Conservation (phyloP, 2,113 vertebrate species). For the Melanostigma gelatinosum region DNA sequence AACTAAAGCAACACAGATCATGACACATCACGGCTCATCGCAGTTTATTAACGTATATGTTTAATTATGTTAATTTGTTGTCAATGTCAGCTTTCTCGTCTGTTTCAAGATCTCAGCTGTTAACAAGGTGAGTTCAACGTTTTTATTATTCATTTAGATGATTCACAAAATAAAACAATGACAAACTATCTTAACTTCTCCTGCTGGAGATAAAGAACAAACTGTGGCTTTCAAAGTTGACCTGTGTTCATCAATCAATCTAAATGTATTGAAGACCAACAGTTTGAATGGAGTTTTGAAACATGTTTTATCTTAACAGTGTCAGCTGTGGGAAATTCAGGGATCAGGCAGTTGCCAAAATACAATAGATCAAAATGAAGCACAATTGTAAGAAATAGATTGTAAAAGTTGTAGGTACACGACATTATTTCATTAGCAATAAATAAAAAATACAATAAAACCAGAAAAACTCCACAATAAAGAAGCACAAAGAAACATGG, state of each 20-base stretch:
- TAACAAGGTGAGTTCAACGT: too few species aligned
- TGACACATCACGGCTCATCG: too few species aligned
- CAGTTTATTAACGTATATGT: too few species aligned
- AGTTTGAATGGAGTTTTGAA: neutral
- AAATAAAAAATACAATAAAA: conserved; percentile 32
- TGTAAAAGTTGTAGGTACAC: neutral
- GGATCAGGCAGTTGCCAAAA: neutral
- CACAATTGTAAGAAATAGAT: neutral
- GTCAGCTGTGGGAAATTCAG: neutral
- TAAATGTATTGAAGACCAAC: neutral
- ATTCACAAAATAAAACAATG: too few species aligned
- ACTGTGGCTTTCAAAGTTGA: neutral
- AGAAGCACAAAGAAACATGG: neutral
- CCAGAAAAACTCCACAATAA: neutral
- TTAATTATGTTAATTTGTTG: too few species aligned
- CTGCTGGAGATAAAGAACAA: neutral
- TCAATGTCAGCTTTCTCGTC: too few species aligned
- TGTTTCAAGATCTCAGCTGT: too few species aligned
- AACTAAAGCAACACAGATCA: too few species aligned
- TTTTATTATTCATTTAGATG: too few species aligned
- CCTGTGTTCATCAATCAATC: neutral
- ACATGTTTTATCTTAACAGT: too few species aligned
- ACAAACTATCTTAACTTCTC: too few species aligned
- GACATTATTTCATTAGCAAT: conserved; percentile 42
- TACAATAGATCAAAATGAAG: neutral